phyloP scores from a whole-genome alignment of 2,888 invertebrate genomes.

The Melanchra persicariae region DNA sequence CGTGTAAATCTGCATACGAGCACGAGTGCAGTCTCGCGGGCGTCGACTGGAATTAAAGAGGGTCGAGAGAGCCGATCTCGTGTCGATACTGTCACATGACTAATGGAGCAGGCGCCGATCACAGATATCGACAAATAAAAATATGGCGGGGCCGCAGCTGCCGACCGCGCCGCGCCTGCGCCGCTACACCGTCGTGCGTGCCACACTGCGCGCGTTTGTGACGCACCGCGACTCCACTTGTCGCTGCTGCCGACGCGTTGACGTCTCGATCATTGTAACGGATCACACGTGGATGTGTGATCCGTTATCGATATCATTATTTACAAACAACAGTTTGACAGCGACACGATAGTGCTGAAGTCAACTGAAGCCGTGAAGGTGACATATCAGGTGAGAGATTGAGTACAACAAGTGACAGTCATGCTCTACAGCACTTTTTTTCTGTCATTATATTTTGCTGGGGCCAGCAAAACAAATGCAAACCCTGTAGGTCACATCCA shows the following conservation, averaged over 20 bases:
- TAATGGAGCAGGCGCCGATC: constrained; percentile 90
- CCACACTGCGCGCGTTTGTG: constrained; percentile 23
- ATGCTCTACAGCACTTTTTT: constrained; percentile 9
- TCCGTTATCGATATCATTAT: constrained; percentile 47
- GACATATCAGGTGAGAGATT: constrained; percentile 34
- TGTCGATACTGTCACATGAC: constrained; percentile 90
- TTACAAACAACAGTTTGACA: constrained; percentile 48
- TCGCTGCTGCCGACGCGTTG: constrained; percentile 39
- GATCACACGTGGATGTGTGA: too few relatives aligned
- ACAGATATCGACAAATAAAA: constrained; percentile 89
- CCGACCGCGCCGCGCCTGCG: constrained; percentile 64
- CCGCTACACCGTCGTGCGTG: constrained; percentile 42
- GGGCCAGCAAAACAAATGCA: neutral
- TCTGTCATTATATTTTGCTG: neutral
- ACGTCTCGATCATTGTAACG: constrained; percentile 48
- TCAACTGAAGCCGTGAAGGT: constrained; percentile 25
- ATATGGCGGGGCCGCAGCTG: constrained; percentile 79
- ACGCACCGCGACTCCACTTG: constrained; percentile 40
- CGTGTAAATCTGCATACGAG: constrained; percentile 85
- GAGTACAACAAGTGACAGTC: constrained; percentile 10
- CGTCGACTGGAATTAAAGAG: constrained; percentile 86
- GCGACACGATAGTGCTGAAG: constrained; percentile 30
- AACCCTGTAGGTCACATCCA: neutral
- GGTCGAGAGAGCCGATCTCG: constrained; percentile 85
- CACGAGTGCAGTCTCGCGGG: constrained; percentile 79